phyloP scores from a whole-genome alignment of 2,113 vertebrate species.

The Orthochromis malagaraziensis region DNA sequence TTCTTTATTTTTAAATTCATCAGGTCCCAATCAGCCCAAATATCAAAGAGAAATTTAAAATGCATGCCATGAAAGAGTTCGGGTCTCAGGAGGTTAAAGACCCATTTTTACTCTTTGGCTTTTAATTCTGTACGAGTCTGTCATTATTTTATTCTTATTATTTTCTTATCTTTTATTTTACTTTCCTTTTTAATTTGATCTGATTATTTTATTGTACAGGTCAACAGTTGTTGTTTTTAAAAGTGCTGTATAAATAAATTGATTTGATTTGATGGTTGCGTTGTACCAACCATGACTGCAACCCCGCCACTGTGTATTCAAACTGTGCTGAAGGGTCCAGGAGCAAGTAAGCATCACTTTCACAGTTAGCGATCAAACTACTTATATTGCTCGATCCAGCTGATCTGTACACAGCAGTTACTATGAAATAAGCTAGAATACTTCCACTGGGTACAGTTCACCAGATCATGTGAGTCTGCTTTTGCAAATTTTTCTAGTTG shows the following conservation, averaged over 20 bases:
- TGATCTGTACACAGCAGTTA: background rate
- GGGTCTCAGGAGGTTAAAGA: background rate
- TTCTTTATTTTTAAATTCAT: background rate
- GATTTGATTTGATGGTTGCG: background rate
- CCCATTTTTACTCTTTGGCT: background rate
- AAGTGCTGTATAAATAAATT: background rate
- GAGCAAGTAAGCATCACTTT: background rate
- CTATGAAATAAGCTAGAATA: background rate
- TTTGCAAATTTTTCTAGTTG: background rate
- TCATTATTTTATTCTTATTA: background rate
- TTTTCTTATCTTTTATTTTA: background rate
- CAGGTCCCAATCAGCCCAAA: background rate
- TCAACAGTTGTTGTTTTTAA: background rate
- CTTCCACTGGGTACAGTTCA: background rate
- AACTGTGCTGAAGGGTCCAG: background rate
- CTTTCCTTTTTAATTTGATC: background rate
- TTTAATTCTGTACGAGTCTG: background rate
- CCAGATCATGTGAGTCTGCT: background rate
- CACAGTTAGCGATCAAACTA: background rate
- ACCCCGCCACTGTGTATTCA: fast-evolving
- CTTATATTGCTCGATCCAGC: background rate
- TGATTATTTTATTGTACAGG: background rate
- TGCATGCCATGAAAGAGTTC: background rate
- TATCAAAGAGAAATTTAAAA: background rate
- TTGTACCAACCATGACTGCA: background rate